Percentiles rank a stretch among this genome's conserved stretches.
Conservation (phyloP, 2,888 invertebrate genomes). For the Athrips mouffetella region DNA sequence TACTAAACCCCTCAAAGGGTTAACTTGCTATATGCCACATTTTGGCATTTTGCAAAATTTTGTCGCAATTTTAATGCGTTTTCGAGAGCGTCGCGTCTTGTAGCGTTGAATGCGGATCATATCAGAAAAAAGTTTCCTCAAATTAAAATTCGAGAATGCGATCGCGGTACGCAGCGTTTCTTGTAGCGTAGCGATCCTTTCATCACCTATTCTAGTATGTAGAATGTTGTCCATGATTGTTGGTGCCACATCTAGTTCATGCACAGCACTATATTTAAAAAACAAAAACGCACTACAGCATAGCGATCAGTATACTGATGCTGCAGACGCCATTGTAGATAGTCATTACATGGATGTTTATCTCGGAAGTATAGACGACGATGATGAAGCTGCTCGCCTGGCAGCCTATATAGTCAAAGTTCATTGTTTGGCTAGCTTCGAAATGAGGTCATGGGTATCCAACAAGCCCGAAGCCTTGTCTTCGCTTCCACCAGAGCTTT, state of each 20-base stretch:
- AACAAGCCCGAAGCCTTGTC: neutral
- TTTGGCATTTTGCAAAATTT: conserved; percentile 27
- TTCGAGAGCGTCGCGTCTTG: neutral
- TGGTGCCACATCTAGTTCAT: neutral
- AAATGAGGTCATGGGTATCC: neutral
- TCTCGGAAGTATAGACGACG: neutral
- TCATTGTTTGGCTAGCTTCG: neutral
- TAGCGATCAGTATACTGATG: neutral
- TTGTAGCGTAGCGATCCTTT: neutral
- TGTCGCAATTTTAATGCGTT: conserved; percentile 26
- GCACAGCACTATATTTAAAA: neutral
- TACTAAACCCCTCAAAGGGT: neutral
- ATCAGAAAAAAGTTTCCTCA: neutral
- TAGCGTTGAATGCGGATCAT: neutral
- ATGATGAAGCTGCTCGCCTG: neutral
- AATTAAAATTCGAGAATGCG: neutral
- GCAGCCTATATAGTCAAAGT: neutral
- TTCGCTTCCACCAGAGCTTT: neutral
- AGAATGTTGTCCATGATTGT: neutral
- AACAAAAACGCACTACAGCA: neutral
- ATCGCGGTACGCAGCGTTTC: neutral
- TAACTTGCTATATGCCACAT: conserved; percentile 2
- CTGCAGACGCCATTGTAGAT: neutral
- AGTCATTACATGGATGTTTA: neutral
- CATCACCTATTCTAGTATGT: neutral